phyloP scores from a whole-genome alignment of 1,140 invertebrate genomes.

The Drosophila bipectinata region DNA sequence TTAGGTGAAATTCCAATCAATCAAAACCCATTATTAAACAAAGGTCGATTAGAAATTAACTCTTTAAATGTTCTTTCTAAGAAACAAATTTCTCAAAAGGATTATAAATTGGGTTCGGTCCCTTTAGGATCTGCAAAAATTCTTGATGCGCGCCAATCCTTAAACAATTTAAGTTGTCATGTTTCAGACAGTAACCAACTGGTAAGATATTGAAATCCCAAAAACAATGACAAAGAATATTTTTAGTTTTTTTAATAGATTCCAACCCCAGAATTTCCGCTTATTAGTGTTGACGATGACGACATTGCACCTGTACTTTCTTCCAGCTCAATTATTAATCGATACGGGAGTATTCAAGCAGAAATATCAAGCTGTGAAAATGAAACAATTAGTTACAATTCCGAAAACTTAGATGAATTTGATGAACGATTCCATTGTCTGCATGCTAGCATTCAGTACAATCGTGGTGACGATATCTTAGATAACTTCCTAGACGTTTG shows the following conservation, averaged over 20 bases:
- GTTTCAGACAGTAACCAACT: constrained; percentile 23
- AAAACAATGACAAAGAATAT: background rate
- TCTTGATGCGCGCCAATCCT: constrained; percentile 18
- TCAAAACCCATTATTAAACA: background rate
- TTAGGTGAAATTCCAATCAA: background rate
- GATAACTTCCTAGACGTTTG: constrained; percentile 68
- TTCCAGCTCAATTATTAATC: constrained; percentile 12
- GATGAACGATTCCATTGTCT: constrained; percentile 69
- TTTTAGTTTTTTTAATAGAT: constrained; percentile 28
- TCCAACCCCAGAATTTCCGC: constrained; percentile 1
- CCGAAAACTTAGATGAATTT: constrained; percentile 54
- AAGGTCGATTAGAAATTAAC: constrained; percentile 11
- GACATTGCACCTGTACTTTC: constrained; percentile 21
- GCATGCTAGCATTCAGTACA: constrained; percentile 41
- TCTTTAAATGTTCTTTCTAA: background rate
- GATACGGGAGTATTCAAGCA: constrained; percentile 19
- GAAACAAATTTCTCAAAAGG: constrained; percentile 33
- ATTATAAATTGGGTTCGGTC: constrained; percentile 58
- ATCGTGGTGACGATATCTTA: constrained; percentile 63
- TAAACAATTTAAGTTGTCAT: constrained; percentile 36
- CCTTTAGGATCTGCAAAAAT: constrained; percentile 39
- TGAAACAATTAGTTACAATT: constrained; percentile 44
- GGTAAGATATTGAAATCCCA: background rate
- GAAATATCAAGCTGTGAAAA: constrained; percentile 13
- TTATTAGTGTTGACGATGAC: constrained; percentile 28